These are phyloP conservation scores for Leptopilina myrica DNA, from an alignment of 2,888 invertebrate genomes.

Conservation along the genomic window DNA sequence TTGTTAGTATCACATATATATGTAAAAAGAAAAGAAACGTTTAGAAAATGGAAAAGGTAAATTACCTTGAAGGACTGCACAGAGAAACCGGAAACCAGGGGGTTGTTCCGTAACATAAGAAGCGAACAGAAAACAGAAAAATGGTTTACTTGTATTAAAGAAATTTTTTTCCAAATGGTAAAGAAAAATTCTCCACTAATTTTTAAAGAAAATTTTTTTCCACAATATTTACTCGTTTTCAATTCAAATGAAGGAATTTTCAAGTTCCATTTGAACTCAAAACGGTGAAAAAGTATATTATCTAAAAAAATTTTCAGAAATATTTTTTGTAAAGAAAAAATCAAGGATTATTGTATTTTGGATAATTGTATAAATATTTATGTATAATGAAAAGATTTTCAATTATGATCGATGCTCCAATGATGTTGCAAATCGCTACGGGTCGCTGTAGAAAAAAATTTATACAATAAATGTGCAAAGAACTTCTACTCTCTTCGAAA, in stretches of 20 bases:
- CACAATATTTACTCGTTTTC: too few species aligned
- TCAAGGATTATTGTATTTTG: constrained; percentile 9
- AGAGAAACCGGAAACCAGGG: constrained; percentile 75
- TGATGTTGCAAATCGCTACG: constrained; percentile 43
- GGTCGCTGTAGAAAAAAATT: constrained; percentile 48
- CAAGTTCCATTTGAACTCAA: neutral
- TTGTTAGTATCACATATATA: constrained; percentile 9
- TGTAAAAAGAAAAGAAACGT: constrained; percentile 43
- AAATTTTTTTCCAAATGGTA: too few species aligned
- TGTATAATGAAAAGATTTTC: constrained; percentile 12
- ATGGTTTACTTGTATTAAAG: constrained; percentile 70
- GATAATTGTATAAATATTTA: neutral
- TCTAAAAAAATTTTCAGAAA: neutral
- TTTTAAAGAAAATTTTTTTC: too few species aligned
- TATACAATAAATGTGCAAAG: neutral
- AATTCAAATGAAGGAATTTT: too few species aligned
- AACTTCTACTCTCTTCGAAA: neutral
- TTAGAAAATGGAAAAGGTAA: constrained; percentile 55
- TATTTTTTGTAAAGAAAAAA: neutral
- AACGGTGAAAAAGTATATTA: too few species aligned
- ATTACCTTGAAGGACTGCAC: constrained; percentile 76
- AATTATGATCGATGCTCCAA: constrained; percentile 5
- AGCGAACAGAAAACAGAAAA: constrained; percentile 75
- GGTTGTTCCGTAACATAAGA: constrained; percentile 74
- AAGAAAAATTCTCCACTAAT: too few species aligned